Evolutionary conservation across 2,888 invertebrate species (phyloP).

Genomic region (Netelia inedita): DNA sequence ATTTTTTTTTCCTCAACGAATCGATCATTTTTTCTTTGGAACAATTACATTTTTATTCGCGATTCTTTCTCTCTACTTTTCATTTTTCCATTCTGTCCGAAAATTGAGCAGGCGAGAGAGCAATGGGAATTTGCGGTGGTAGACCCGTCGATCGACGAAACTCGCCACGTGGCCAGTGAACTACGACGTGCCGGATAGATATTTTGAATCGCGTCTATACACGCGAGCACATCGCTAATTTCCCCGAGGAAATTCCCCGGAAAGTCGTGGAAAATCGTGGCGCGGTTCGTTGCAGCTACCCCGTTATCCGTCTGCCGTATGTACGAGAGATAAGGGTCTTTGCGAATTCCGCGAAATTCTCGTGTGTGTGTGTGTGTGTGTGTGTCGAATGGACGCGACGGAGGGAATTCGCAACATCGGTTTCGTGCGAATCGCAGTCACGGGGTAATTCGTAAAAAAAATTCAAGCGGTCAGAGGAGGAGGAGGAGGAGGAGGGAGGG

Average conservation of each 20-base stretch:
- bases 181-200: neutral
- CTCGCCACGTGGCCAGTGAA: slow-evolving; percentile 6
- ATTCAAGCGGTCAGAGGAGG: neutral
- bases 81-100: neutral
- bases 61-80: neutral
- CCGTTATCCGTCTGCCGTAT: neutral
- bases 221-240: slow-evolving; percentile 77
- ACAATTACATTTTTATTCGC: neutral
- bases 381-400: too few relatives aligned
- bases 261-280: slow-evolving; percentile 78
- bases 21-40: too few relatives aligned
- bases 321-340: too few relatives aligned
- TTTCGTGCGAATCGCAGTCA: too few relatives aligned
- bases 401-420: too few relatives aligned
- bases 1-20: too few relatives aligned
- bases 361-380: too few relatives aligned
- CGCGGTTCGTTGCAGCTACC: neutral
- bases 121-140: neutral
- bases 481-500: slow-evolving; percentile 1
- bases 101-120: slow-evolving; percentile 63
- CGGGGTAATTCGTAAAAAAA: neutral
- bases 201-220: slow-evolving; percentile 31
- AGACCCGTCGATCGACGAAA: slow-evolving; percentile 19
- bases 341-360: too few relatives aligned
- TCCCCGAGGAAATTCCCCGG: slow-evolving; percentile 82